Base-by-base conservation (phyloP, 2,888 invertebrate species). In the Eupithecia dodoneata region DNA sequence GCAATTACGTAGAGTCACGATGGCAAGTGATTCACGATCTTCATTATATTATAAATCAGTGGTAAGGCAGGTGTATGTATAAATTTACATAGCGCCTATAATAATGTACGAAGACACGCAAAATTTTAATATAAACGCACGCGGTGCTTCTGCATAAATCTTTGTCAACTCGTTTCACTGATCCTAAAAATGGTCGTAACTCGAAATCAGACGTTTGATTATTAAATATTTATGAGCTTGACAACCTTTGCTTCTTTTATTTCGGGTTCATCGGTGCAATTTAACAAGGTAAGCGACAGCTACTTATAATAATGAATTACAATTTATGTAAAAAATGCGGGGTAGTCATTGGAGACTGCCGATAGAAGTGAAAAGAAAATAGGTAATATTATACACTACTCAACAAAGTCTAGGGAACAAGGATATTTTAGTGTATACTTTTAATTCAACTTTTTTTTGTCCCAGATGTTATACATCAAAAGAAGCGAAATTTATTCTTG, bases 1-100 rank as follows among this genome's bases (percentile, higher is more conserved):
- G 92, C 95, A 94, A 95, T 95, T 94, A 94, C 93, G 86, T 84
- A 85, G 87, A 88, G 93, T 94, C 94, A 95, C 94, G 94, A 94
- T 87, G 91, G 87, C 85, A 82, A 85, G 86, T 92, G 93, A 93
- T 93, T 93, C 92, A 93, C 89, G 90, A 84, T 84, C 85, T 89
- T 91, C 91, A 91, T 92, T 90, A 88, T 87, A 79, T 84, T 84
- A 89, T 93, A 92, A 92, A 93, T 94, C 82, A 81, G 78, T 83
- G 79, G 84, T 78, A 74, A 71, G 74, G 72, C 72, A 75, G 72
- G 74, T 79, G 76, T 66, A 72, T 89, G 87, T 45, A 45, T 45
- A 45, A 90, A 91, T 92, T 92, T 92, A 90, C 91, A 92, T 92
- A 91, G 89, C 84, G 85, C 87, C 67, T 42, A 76, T 79, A 88